Conservation (phyloP, 1,140 invertebrate species). For the Physella acuta region DNA sequence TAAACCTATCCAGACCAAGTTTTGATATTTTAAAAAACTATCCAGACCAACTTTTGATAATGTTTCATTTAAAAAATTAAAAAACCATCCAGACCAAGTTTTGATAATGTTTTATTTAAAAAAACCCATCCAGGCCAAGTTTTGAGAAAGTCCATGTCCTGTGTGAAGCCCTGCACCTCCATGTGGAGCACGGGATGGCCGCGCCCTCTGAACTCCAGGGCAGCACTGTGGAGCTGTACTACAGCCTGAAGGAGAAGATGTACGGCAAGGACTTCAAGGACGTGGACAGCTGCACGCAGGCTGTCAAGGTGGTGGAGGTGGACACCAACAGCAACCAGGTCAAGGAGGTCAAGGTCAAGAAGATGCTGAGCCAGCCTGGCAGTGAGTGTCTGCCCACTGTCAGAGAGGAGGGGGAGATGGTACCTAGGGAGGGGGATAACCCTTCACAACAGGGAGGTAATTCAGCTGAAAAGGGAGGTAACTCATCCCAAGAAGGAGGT, state of each 20-base stretch:
- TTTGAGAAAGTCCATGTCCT: constrained; percentile 47
- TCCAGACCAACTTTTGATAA: too few species aligned
- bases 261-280: constrained; percentile 28
- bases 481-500: neutral
- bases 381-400: too few species aligned
- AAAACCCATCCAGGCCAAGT: constrained; percentile 46
- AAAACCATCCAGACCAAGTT: too few species aligned
- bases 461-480: neutral
- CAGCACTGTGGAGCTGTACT: constrained; percentile 44
- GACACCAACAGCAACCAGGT: neutral
- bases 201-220: constrained; percentile 45
- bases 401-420: too few species aligned
- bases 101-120: too few species aligned
- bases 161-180: constrained; percentile 44
- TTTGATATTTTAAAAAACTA: too few species aligned
- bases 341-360: neutral
- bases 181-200: constrained; percentile 44
- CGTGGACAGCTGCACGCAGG: constrained; percentile 20
- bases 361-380: neutral
- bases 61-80: too few species aligned
- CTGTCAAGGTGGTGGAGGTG: neutral
- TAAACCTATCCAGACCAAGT: too few species aligned
- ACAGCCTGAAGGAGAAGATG: constrained; percentile 25
- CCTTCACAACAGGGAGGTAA: too few species aligned
- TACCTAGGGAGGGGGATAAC: too few species aligned